phyloP scores from a whole-genome alignment of 2,113 vertebrate species.

The Lynx canadensis region DNA sequence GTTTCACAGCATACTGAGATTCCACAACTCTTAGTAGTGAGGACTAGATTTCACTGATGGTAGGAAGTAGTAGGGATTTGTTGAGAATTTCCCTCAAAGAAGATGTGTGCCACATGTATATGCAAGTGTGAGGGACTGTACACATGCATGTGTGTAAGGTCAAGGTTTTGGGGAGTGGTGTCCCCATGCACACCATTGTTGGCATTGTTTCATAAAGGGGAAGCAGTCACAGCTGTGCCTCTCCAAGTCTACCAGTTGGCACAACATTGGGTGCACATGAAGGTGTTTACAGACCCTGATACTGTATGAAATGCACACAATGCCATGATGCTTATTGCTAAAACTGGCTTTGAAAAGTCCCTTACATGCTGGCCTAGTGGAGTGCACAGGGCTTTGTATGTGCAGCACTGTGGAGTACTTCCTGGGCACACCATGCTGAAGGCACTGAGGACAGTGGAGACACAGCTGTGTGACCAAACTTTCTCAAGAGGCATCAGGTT shows the following conservation, averaged over 20 bases:
- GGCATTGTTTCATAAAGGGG: not conserved
- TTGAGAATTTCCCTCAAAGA: not conserved
- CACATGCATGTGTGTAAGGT: too few relatives aligned
- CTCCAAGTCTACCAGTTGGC: not conserved
- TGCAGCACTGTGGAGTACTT: not conserved
- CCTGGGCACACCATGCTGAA: too few relatives aligned
- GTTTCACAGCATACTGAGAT: not conserved
- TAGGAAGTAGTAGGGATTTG: not conserved
- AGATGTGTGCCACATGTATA: too few relatives aligned
- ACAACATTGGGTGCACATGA: rapidly evolving
- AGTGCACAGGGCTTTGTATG: not conserved
- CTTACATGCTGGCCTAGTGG: not conserved
- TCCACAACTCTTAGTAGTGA: conserved; percentile 24
- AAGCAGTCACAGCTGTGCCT: not conserved
- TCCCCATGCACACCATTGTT: too few relatives aligned
- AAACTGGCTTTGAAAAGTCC: not conserved
- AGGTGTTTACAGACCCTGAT: not conserved
- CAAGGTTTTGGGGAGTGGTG: not conserved
- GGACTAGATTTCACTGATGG: not conserved
- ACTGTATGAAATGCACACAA: not conserved
- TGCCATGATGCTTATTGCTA: not conserved
- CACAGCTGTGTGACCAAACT: not conserved
- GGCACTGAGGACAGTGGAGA: not conserved
- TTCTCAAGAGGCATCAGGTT: not conserved
- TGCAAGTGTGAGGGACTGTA: too few relatives aligned